Percentiles rank a stretch among this genome's conserved stretches.
Conservation (phyloP, 2,797 vertebrate genomes). For the Microcaecilia unicolor region DNA sequence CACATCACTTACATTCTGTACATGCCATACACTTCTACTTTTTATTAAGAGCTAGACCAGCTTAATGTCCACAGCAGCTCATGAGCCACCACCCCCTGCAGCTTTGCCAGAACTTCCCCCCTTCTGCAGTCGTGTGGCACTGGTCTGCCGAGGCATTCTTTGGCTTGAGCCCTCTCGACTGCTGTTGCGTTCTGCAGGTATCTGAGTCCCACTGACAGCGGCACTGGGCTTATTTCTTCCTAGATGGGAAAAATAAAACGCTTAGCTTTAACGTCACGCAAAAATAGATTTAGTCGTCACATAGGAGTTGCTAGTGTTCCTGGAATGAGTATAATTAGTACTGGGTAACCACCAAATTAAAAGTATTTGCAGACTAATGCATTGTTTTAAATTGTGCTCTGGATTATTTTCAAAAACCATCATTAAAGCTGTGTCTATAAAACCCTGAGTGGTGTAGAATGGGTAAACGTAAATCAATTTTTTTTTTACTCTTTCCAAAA, state of each 20-base stretch:
- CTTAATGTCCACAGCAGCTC: too few species aligned
- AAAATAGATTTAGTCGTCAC: not conserved
- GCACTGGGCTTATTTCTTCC: conserved; percentile 68
- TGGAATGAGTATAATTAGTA: not conserved
- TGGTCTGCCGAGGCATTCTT: conserved; percentile 79
- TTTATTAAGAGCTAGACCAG: too few species aligned
- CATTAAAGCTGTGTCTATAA: too few species aligned
- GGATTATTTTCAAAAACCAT: not conserved
- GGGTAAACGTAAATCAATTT: too few species aligned
- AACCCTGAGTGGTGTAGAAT: too few species aligned
- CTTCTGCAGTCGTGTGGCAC: conserved; percentile 76
- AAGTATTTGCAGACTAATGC: not conserved
- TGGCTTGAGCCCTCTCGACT: conserved; percentile 72
- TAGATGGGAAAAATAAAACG: conserved; percentile 24
- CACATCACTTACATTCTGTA: too few species aligned
- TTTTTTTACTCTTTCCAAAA: too few species aligned
- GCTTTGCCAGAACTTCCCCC: conserved; percentile 54
- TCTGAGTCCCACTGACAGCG: conserved; percentile 25
- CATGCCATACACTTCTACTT: too few species aligned
- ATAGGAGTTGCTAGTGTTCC: not conserved
- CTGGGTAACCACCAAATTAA: not conserved
- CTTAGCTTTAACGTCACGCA: not conserved
- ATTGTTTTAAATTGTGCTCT: not conserved
- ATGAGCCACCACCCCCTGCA: conserved; percentile 68
- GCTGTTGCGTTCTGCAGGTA: conserved; percentile 55